Conservation (phyloP, 2,113 vertebrate species). For the Puffinus mauretanicus region DNA sequence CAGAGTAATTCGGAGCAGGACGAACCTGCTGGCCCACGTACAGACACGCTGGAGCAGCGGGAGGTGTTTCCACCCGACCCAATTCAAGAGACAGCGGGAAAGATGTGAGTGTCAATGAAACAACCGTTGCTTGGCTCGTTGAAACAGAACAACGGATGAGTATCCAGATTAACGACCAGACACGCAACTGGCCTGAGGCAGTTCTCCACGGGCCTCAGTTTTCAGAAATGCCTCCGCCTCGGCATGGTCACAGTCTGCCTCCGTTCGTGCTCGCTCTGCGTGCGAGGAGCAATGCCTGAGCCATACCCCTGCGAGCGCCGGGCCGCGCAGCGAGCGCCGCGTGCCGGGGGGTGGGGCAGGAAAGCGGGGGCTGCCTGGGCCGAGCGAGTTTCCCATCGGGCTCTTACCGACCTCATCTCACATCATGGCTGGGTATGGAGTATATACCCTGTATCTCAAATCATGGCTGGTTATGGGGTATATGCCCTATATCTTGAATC, state of each 20-base stretch:
- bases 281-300: background rate
- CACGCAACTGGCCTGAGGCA: rapidly evolving
- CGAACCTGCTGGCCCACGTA: rapidly evolving
- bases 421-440: background rate
- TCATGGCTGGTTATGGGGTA: rapidly evolving
- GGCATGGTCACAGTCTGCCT: background rate
- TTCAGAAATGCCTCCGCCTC: background rate
- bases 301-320: background rate
- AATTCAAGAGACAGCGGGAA: background rate
- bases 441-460: rapidly evolving
- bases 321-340: background rate
- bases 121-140: background rate
- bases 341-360: background rate
- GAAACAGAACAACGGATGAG: background rate
- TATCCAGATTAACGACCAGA: no score
- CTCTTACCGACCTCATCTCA: background rate
- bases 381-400: background rate
- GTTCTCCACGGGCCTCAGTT: background rate
- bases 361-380: background rate
- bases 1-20: background rate
- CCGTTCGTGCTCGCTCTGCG: background rate
- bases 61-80: background rate
- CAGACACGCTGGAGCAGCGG: background rate
- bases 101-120: background rate
- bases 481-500: background rate